Evolutionary conservation across 2,113 vertebrate genomes (phyloP).

Genomic region (Heterochromis multidens): DNA sequence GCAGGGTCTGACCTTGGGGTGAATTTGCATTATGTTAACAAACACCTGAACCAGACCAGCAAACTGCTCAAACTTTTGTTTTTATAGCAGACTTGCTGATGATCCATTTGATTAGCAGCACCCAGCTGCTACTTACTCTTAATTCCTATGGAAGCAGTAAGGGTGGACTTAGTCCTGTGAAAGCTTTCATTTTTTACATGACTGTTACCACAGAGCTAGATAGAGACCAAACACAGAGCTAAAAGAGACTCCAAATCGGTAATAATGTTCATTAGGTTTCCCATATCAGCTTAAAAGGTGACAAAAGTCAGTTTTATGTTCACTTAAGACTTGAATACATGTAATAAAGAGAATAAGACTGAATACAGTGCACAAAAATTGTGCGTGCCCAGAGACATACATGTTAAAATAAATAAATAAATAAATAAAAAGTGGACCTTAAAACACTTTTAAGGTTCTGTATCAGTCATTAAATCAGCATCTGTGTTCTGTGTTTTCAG

Average conservation of each 20-base stretch:
- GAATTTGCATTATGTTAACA: not conserved
- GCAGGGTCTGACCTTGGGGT: too few relatives aligned
- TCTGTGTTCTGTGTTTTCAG: constrained; percentile 63
- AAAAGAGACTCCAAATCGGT: not conserved
- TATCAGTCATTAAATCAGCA: not conserved
- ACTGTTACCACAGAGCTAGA: not conserved
- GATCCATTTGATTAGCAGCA: not conserved
- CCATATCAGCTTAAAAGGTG: not conserved
- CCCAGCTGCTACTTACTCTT: not conserved
- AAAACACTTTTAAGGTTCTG: not conserved
- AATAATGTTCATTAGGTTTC: not conserved
- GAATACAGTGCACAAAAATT: not conserved
- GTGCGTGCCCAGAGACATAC: not conserved
- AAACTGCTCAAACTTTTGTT: not conserved
- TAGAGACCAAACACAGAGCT: not conserved
- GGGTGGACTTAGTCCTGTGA: fast-evolving
- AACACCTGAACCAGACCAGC: not conserved
- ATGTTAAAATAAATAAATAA: too few relatives aligned
- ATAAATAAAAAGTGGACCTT: not conserved
- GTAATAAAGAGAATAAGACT: not conserved
- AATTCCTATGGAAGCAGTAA: not conserved
- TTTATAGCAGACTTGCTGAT: not conserved
- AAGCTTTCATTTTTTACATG: not conserved
- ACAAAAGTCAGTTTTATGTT: not conserved
- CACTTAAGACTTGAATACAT: not conserved